These are phyloP conservation scores for Zapus hudsonius DNA, from an alignment of 2,113 vertebrate genomes.

Conservation along the genomic window DNA sequence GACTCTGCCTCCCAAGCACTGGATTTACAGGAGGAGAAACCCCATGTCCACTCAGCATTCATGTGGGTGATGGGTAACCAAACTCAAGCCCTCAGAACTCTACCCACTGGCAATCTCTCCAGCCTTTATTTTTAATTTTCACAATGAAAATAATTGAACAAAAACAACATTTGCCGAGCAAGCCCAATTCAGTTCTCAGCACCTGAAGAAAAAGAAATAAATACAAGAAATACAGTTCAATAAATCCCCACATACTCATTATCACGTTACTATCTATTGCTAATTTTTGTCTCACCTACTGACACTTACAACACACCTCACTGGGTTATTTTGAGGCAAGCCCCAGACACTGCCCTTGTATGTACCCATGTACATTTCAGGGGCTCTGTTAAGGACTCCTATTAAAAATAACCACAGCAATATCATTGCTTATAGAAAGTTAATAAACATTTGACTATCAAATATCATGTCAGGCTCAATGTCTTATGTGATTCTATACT, in stretches of 20 bases:
- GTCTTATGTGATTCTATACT: background rate
- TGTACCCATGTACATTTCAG: background rate
- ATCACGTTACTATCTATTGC: background rate
- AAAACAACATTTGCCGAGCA: too few species aligned
- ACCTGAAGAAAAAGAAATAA: too few species aligned
- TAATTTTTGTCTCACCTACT: background rate
- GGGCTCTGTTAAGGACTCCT: background rate
- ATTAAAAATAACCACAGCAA: background rate
- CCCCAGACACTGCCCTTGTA: background rate
- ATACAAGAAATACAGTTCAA: background rate
- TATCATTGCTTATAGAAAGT: slow-evolving; percentile 23
- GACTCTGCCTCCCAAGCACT: too few species aligned
- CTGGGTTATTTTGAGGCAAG: background rate
- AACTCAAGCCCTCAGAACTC: too few species aligned
- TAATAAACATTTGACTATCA: background rate
- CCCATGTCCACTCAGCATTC: too few species aligned
- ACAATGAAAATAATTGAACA: too few species aligned
- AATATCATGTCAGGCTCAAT: background rate
- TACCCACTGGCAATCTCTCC: too few species aligned
- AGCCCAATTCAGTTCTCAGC: too few species aligned
- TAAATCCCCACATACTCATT: background rate
- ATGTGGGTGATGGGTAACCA: too few species aligned
- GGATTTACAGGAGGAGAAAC: too few species aligned
- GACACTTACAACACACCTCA: background rate
- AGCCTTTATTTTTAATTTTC: too few species aligned